Percentiles rank a stretch among this genome's conserved stretches.
Evolutionary conservation across 2,888 invertebrate species (phyloP).

Genomic region (Corbicula japonica): DNA sequence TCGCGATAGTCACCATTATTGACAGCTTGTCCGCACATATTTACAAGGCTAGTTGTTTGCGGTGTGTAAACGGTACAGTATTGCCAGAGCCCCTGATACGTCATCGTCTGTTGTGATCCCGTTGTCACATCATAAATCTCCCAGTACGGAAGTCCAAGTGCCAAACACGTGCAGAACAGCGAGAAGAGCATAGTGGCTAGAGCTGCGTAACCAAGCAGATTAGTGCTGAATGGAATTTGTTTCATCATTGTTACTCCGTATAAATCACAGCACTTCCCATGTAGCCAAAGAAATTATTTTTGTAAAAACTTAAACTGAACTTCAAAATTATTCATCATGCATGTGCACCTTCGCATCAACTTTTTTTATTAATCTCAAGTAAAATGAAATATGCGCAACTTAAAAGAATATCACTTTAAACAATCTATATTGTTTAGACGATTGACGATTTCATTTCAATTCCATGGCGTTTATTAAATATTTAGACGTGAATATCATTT

Average conservation of each 20-base stretch:
- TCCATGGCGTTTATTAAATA: no score
- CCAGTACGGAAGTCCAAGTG: slow-evolving; percentile 40
- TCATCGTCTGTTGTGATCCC: slow-evolving; percentile 18
- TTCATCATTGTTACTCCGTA: slow-evolving; percentile 14
- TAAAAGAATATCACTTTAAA: no score
- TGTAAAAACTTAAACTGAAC: no score
- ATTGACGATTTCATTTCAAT: no score
- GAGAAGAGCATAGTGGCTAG: slow-evolving; percentile 16
- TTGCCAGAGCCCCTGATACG: slow-evolving; percentile 32
- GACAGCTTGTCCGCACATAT: slow-evolving; percentile 19
- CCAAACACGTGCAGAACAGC: slow-evolving; percentile 19
- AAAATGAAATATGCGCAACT: no score
- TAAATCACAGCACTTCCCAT: no score
- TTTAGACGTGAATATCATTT: no score
- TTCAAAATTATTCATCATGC: no score
- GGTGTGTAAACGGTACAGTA: slow-evolving; percentile 28
- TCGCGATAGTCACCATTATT: slow-evolving; percentile 24
- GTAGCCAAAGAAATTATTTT: no score
- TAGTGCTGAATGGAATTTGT: slow-evolving; percentile 28
- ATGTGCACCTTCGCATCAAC: no score
- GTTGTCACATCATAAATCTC: slow-evolving; percentile 15
- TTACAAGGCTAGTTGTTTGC: neutral
- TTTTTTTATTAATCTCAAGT: no score
- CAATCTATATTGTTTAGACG: no score
- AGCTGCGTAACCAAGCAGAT: slow-evolving; percentile 34